A percentile compares a stretch with the other conserved stretches of the same genome.
These are phyloP conservation scores for Goniozus legneri DNA, from an alignment of 1,140 invertebrate species.

Conservation along the genomic window DNA sequence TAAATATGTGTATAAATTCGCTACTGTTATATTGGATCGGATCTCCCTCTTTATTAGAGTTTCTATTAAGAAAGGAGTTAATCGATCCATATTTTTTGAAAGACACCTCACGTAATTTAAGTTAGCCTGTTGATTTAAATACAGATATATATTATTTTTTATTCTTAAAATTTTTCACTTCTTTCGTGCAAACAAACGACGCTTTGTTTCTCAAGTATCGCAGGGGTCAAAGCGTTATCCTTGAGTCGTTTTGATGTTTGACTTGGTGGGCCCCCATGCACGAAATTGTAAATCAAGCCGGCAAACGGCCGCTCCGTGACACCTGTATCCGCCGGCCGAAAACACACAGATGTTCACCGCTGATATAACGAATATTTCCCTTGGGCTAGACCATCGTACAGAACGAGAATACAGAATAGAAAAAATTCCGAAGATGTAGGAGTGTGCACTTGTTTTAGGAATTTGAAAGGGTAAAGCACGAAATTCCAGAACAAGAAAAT, in stretches of 20 bases:
- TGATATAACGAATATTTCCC: neutral
- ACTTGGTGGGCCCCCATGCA: neutral
- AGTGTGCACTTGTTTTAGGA: neutral
- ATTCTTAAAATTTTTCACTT: slow-evolving; percentile 20
- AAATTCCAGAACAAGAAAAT: no score
- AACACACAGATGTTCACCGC: slow-evolving; percentile 10
- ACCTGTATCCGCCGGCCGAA: slow-evolving; percentile 31
- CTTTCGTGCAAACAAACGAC: no score
- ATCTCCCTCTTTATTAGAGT: no score
- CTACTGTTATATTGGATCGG: no score
- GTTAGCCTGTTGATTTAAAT: neutral
- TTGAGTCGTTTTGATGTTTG: no score
- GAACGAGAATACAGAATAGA: neutral
- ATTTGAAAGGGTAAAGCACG: no score
- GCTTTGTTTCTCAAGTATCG: no score
- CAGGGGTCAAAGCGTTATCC: no score
- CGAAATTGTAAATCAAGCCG: neutral
- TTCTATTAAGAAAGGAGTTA: no score
- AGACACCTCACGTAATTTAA: no score
- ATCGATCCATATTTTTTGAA: no score
- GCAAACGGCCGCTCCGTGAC: slow-evolving; percentile 16
- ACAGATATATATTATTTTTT: neutral
- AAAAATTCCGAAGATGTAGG: neutral
- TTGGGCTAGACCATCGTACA: neutral
- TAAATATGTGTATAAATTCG: no score